Evolutionary conservation across 2,797 vertebrate species (phyloP), one percentile per base, ranked within the genome.

Genomic region (Myotis findleyi): DNA sequence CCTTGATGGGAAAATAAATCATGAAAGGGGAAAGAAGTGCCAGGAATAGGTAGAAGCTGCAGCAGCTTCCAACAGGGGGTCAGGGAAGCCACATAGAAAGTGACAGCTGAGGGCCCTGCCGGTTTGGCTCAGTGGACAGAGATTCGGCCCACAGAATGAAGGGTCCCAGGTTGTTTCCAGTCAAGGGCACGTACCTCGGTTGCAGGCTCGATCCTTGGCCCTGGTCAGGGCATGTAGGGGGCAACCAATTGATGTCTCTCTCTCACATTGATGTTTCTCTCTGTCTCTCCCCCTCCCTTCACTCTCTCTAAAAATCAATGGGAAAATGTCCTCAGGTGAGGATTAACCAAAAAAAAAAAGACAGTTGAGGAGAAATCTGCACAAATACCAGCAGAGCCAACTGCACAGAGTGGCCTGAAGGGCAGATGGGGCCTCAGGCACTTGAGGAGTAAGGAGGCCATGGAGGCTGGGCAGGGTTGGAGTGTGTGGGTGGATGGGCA

Each of bases 331-430:
- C 25, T 62, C 5, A 2, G 59, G 5, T 14, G 27, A 62, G 27
- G 57, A 59, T 59, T 59, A 59, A 59, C 4, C 1, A 55, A 55
- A 53, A 53, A 6, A 51, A 21, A 21, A 9, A 47, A 47, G 72
- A 23, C 14, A 59, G 27, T 62, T 47, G 17, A 49, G 20, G 55
- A 84, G 33, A 55, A 75, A 41, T 33, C 36, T 23, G n/a, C 4
- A 2, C 69, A 53, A 55, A 73, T 0, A 11, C 72, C 0, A 0
- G 27, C 44, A 7, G 5, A 36, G 75, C 4, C 0, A 12, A n/a
- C 3, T 47, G 72, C 57, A 71, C 47, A 66, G 13, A 23, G n/a
- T 0, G 8, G 75, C 41, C 25, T 7, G 2, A 0, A 38, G 33
- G 25, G 3, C 12, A 7, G 72, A 10, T 1, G 5, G 25, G 49